Conservation (phyloP, 2,797 vertebrate species). For the Coregonus suidteri region DNA sequence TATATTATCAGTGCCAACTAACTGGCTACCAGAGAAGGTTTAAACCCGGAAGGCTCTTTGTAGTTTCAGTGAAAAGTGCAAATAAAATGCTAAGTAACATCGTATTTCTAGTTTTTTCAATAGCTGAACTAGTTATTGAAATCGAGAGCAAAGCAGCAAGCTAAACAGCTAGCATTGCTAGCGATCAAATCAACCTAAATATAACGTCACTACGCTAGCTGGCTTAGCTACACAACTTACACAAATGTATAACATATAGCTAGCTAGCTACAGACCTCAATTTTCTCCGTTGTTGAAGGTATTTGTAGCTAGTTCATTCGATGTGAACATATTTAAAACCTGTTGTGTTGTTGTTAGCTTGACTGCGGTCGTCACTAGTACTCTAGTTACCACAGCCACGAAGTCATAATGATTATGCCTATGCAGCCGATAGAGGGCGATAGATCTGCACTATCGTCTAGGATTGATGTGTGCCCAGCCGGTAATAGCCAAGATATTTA, state of each 20-base stretch:
- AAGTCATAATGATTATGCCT: too few relatives aligned
- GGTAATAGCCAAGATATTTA: too few relatives aligned
- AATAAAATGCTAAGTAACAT: background rate
- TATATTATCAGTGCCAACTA: background rate
- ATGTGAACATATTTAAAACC: background rate
- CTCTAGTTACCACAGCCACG: too few relatives aligned
- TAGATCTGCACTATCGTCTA: too few relatives aligned
- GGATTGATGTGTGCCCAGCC: too few relatives aligned
- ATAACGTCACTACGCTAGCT: slow-evolving; percentile 5
- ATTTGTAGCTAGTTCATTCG: background rate
- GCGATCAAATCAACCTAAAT: background rate
- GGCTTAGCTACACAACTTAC: background rate
- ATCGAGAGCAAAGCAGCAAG: background rate
- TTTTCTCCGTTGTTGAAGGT: background rate
- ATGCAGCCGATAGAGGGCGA: too few relatives aligned
- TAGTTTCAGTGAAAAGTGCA: background rate
- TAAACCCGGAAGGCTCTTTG: background rate
- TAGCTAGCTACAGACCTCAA: background rate
- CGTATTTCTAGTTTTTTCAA: background rate
- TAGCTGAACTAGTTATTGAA: background rate
- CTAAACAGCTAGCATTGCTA: background rate
- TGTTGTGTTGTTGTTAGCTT: background rate
- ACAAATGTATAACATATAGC: background rate
- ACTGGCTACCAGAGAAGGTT: too few relatives aligned
- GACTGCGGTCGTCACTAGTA: background rate